Base-by-base conservation (phyloP, 2,888 invertebrate genomes). In the Formica aserva region DNA sequence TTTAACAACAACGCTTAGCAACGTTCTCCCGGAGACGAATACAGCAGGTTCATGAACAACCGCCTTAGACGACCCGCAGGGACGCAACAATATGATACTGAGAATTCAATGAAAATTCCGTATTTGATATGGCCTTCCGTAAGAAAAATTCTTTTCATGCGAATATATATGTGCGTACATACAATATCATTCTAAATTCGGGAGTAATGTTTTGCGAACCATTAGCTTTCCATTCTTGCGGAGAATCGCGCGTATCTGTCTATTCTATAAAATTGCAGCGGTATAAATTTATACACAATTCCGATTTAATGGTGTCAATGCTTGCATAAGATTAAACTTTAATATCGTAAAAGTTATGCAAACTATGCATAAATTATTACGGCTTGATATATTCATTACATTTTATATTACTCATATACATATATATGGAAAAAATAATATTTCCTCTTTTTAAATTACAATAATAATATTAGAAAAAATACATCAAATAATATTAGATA, bases 131-230 rank as follows among this genome's bases (percentile, higher is more conserved):
- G n/a, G 38, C 26, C 15, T 1, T 41, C 41, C 3, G 41, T 32
- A 8, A 32, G 3, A 69, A 13, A 57, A 78, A 67, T 57, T 77
- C 26, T 69, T 69, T 41, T 8, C 71, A 6, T 9, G 4, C 41
- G 41, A 69, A 57, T 57, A 55, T 57, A 57, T 55, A 52, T 55
- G 29, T 26, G 35, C 11, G 63, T 52, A 52, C 45, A 32, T 32
- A 48, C 29, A 57, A 15, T 41, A 52, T 57, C 57, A 41, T 41
- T 18, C 55, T 57, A 77, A 77, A 78, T 69, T 57, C 18, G 57
- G 32, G 1, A 35, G 41, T 22, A 69, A 78, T 78, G 69, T 69
- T 69, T 78, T 69, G 32, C 41, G n/a, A 78, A 4, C 71, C 69
- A 69, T 69, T 78, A 32, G 29, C 35, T 52, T 57, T 41, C 29